phyloP scores from a whole-genome alignment of 2,888 invertebrate genomes.

The Cheilosia urbana region DNA sequence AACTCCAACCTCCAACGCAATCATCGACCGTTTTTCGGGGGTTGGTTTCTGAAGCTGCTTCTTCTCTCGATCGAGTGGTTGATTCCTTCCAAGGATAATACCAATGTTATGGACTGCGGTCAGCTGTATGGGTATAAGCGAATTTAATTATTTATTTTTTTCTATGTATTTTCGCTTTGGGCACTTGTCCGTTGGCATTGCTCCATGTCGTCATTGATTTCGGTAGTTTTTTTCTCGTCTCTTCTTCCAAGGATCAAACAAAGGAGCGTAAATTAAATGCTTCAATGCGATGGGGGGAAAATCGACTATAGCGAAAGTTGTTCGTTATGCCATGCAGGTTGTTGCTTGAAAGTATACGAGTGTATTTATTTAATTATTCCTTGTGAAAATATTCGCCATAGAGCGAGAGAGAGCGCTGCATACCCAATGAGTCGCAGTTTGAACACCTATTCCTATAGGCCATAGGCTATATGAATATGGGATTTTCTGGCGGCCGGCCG shows the following conservation, averaged over 20 bases:
- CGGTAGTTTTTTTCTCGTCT: conserved; percentile 3
- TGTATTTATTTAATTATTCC: conserved; percentile 55
- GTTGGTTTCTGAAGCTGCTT: conserved; percentile 6
- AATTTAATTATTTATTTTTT: conserved; percentile 66
- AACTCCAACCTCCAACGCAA: neutral
- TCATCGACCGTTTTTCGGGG: conserved; percentile 21
- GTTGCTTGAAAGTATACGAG: conserved; percentile 6
- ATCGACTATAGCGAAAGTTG: neutral
- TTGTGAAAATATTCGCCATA: conserved; percentile 44
- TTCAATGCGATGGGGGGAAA: conserved; percentile 4
- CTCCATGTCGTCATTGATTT: conserved; percentile 45
- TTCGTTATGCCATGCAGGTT: conserved; percentile 44
- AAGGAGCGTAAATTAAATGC: conserved; percentile 43
- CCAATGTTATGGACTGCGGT: conserved; percentile 51
- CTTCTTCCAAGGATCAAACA: conserved; percentile 7
- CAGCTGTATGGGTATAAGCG: conserved; percentile 5
- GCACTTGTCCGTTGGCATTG: conserved; percentile 41
- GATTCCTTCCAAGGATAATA: conserved; percentile 24
- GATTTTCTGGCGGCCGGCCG: neutral
- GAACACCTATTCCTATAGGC: neutral
- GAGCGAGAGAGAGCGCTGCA: neutral
- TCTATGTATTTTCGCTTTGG: conserved; percentile 37
- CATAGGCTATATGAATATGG: conserved; percentile 11
- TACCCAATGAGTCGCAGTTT: conserved; percentile 2
- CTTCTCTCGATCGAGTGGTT: conserved; percentile 17